Evolutionary conservation across 2,888 invertebrate species (phyloP), one percentile per base, ranked within the genome.

Genomic region (Tupiocoris notatus): DNA sequence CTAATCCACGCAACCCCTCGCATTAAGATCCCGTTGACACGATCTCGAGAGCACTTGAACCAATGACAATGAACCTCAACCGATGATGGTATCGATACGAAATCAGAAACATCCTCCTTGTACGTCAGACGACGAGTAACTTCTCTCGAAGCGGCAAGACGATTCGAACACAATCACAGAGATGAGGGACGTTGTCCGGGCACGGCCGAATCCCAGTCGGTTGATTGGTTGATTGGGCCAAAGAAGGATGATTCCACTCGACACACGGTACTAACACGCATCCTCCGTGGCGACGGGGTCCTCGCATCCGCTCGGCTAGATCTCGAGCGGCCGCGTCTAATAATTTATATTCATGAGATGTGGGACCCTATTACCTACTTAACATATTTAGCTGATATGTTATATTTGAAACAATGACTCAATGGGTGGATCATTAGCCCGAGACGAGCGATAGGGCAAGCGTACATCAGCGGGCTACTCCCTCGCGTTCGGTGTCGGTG

Each of bases 241-340:
- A 59, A 75, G 75, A 75, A 66, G 75, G 75, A 75, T 75, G 75
- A 75, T 66, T 66, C 75, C 75, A 75, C 75, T 75, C 75, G 75
- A 75, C 75, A 75, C 66, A 58, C 59, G 61, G 3, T 12, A 12
- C 39, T 39, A 39, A 39, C 39, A 12, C 39, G 39, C 39, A 39
- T 75, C 75, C 75, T 65, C 75, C 75, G 39, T 59, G 39, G 39
- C 39, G 39, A 12, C 39, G 39, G 39, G 39, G 39, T 39, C 39
- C 62, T 73, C 73, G 62, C 73, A 73, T 73, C 73, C 73, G 73
- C 73, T 39, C 39, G 7, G 23, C 56, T 62, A 62, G 73, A 39
- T 73, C 73, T 63, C 63, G 39, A 62, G 25, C 59, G 59, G 59
- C 18, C 17, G 73, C 20, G 54, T 73, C 73, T 70, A 70, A 61